phyloP scores from a whole-genome alignment of 2,113 vertebrate genomes.

The Psammodynastes pulverulentus region DNA sequence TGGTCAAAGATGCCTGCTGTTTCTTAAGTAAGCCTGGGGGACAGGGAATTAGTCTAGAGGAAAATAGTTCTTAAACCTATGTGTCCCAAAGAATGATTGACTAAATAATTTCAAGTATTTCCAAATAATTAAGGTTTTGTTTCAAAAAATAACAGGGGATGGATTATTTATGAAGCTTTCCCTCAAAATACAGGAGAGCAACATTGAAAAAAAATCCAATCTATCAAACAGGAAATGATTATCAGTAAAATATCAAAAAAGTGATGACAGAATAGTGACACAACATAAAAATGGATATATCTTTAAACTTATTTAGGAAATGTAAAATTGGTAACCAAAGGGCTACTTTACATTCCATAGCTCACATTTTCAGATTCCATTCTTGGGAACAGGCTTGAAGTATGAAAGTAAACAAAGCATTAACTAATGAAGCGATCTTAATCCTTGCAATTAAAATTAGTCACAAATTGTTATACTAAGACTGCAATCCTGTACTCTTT shows the following conservation, averaged over 20 bases:
- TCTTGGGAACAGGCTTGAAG: constrained; percentile 2
- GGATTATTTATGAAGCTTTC: constrained; percentile 53
- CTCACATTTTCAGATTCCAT: constrained; percentile 26
- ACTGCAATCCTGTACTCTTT: neutral
- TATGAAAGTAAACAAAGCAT: constrained; percentile 34
- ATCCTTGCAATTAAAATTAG: constrained; percentile 15
- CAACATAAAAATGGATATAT: constrained; percentile 14
- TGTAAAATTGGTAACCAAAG: constrained; percentile 22
- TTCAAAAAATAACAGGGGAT: constrained; percentile 42
- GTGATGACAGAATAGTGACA: constrained; percentile 19
- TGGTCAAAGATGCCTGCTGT: constrained; percentile 54
- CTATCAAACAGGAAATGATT: neutral
- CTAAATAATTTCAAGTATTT: constrained; percentile 65
- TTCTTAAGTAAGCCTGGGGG: constrained; percentile 51
- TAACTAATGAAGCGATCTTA: constrained; percentile 13
- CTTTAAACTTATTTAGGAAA: neutral
- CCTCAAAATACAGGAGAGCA: constrained; percentile 25
- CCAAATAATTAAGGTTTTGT: constrained; percentile 46
- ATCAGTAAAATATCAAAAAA: constrained; percentile 8
- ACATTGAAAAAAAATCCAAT: constrained; percentile 9
- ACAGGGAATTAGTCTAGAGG: neutral
- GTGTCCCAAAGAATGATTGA: constrained; percentile 55
- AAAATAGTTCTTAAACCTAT: constrained; percentile 43
- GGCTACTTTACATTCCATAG: neutral
- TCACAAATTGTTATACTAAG: constrained; percentile 13